phyloP scores from a whole-genome alignment of 2,797 vertebrate species.

The Somateria mollissima region DNA sequence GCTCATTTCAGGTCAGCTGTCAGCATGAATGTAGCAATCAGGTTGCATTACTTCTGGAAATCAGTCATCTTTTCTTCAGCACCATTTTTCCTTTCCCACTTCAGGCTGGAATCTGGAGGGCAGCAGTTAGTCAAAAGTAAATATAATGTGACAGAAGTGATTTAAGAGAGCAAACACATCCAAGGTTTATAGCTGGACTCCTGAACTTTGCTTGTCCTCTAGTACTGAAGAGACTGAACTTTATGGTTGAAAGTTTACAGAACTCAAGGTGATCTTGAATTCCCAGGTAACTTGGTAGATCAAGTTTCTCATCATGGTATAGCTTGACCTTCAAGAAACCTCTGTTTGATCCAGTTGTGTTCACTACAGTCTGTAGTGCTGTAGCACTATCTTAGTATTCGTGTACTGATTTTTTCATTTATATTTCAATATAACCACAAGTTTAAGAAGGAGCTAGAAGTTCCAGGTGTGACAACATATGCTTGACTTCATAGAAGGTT shows the following conservation, averaged over 20 bases:
- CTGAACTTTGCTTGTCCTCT: neutral
- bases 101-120: neutral
- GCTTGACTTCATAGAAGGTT: neutral
- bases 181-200: neutral
- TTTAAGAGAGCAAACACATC: neutral
- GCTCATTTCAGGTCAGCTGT: neutral
- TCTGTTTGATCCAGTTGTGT: neutral
- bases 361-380: neutral
- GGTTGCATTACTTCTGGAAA: rapidly evolving
- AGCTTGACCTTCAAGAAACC: neutral
- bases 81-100: neutral
- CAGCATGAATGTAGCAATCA: neutral
- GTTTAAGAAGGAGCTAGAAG: neutral
- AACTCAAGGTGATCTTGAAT: neutral
- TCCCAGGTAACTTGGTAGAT: neutral
- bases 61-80: neutral
- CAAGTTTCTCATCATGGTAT: neutral
- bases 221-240: neutral
- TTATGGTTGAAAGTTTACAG: neutral
- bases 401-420: neutral
- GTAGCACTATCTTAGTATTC: no score
- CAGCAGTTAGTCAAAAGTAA: neutral
- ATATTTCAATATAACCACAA: neutral
- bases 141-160: neutral
- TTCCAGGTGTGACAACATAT: neutral